These are phyloP conservation scores for Drosophila persimilis DNA, from an alignment of 1,140 invertebrate species.

Conservation along the genomic window DNA sequence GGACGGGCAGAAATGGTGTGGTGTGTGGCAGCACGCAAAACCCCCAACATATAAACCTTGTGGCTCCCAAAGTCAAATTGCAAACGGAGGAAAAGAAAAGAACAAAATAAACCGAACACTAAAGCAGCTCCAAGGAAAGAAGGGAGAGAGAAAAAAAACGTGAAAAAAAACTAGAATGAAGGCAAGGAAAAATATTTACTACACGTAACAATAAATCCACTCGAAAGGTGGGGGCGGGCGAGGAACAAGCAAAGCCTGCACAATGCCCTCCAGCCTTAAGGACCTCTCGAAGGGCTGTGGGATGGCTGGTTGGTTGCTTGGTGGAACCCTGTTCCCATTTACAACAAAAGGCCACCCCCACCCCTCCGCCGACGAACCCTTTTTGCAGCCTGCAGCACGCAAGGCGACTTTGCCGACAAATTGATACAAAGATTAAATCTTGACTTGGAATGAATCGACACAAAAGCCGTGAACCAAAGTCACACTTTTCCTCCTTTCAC, in stretches of 20 bases:
- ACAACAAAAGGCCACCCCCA: constrained; percentile 9
- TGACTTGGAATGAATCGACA: constrained; percentile 35
- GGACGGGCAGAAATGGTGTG: constrained; percentile 29
- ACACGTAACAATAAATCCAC: constrained; percentile 76
- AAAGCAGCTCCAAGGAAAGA: neutral
- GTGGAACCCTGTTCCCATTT: constrained; percentile 33
- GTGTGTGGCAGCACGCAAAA: constrained; percentile 42
- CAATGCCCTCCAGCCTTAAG: constrained; percentile 30
- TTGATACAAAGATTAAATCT: constrained; percentile 75
- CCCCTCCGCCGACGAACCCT: constrained; percentile 4
- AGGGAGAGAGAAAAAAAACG: neutral
- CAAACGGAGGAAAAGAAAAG: constrained; percentile 13
- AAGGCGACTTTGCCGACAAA: constrained; percentile 62
- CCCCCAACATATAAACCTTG: constrained; percentile 35
- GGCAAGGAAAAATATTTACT: constrained; percentile 62
- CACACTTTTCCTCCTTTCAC: neutral
- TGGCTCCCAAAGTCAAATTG: constrained; percentile 60
- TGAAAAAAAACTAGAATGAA: constrained; percentile 32
- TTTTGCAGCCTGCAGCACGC: constrained; percentile 37
- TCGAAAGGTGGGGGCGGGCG: constrained; percentile 39
- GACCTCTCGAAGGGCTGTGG: constrained; percentile 1
- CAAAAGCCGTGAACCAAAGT: constrained; percentile 4
- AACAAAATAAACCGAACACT: constrained; percentile 17
- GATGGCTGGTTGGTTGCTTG: neutral
- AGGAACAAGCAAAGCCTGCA: constrained; percentile 47